Evolutionary conservation across 2,797 vertebrate genomes (phyloP).

Genomic region (Staurois parvus): DNA sequence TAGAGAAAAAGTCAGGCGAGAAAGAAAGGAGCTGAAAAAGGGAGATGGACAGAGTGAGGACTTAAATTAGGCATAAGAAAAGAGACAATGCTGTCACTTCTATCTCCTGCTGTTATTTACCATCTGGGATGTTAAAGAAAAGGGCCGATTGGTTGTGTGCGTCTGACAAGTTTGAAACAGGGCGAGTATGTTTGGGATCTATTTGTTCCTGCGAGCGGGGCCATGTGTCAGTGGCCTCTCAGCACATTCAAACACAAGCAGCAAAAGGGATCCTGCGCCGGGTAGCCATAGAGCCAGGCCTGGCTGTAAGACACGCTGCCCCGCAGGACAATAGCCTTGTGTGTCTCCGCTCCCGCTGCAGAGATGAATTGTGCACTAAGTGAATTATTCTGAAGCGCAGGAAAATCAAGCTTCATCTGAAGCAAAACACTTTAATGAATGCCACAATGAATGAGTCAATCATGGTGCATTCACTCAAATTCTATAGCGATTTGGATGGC

Average conservation of each 20-base stretch:
- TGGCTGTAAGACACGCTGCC: not conserved
- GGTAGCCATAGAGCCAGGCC: conserved; percentile 61
- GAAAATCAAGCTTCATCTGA: not conserved
- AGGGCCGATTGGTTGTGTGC: conserved; percentile 70
- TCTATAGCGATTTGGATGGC: not conserved
- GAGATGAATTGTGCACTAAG: not conserved
- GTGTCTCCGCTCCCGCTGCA: not conserved
- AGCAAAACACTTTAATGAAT: not conserved
- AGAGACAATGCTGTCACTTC: conserved; percentile 73
- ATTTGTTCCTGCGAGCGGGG: conserved; percentile 66
- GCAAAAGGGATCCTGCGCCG: conserved; percentile 43
- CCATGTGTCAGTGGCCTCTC: conserved; percentile 71
- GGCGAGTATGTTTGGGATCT: conserved; percentile 69
- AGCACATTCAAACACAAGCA: conserved; percentile 66
- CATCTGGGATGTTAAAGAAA: conserved; percentile 75
- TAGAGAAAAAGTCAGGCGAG: conserved; percentile 72
- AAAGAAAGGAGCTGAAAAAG: conserved; percentile 58
- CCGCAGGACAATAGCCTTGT: not conserved
- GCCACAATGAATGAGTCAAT: not conserved
- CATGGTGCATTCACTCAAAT: not conserved
- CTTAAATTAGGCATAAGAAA: conserved; percentile 73
- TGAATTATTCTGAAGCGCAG: not conserved
- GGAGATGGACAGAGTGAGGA: conserved; percentile 72
- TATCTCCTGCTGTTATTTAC: conserved; percentile 75
- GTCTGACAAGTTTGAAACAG: conserved; percentile 71